phyloP scores from a whole-genome alignment of 2,113 vertebrate genomes.

The Scatophagus argus region DNA sequence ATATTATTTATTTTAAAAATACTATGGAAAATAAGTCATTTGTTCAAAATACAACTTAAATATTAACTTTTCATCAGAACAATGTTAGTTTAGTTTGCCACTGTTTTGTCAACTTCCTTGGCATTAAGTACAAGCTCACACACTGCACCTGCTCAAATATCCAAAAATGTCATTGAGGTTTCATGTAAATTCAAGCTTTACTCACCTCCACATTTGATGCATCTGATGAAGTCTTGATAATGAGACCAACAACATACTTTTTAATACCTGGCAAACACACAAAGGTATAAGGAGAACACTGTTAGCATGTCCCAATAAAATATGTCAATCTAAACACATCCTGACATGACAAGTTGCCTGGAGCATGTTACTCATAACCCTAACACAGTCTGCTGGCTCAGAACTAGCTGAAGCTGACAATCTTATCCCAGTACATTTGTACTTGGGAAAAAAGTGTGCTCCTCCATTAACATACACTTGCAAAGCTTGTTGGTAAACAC shows the following conservation, averaged over 20 bases:
- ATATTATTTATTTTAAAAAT: background rate
- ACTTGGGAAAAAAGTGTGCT: conserved; percentile 25
- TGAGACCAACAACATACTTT: conserved; percentile 99
- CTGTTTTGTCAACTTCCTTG: background rate
- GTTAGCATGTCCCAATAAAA: conserved; percentile 29
- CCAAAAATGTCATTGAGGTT: background rate
- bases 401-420: conserved; percentile 39
- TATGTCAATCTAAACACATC: conserved; percentile 32
- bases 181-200: conserved; percentile 7
- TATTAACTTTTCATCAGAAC: background rate
- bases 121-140: background rate
- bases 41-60: background rate
- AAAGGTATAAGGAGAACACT: conserved; percentile 30
- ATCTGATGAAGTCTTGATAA: conserved; percentile 99
- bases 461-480: conserved; percentile 37
- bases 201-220: conserved; percentile 96
- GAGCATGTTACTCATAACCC: conserved; percentile 46
- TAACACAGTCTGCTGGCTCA: conserved; percentile 41
- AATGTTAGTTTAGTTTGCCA: background rate
- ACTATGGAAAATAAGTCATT: background rate
- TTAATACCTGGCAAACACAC: conserved; percentile 91
- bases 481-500: conserved; percentile 37
- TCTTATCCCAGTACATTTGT: conserved; percentile 16
- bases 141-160: background rate
- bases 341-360: conserved; percentile 53